phyloP scores from a whole-genome alignment of 2,888 invertebrate genomes.

The Galeruca laticollis region DNA sequence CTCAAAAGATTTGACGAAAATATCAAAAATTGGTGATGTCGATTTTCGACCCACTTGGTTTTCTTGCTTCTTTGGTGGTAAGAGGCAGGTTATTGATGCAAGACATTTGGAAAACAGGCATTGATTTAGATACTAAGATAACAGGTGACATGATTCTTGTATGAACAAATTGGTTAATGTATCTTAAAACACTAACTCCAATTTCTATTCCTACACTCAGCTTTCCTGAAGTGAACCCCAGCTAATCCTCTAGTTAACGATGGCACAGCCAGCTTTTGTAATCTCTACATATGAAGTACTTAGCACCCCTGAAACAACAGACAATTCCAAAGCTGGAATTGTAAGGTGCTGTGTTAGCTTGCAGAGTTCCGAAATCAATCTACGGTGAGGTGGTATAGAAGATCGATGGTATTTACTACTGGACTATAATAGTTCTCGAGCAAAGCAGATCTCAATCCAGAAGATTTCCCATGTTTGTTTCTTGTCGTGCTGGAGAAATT shows the following conservation, averaged over 20 bases:
- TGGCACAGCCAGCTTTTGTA: neutral
- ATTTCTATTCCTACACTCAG: too few species aligned
- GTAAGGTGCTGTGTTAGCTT: too few species aligned
- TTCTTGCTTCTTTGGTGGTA: too few species aligned
- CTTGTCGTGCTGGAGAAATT: slow-evolving; percentile 9
- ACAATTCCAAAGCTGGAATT: neutral
- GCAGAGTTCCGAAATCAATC: too few species aligned
- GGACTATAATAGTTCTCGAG: slow-evolving; percentile 13
- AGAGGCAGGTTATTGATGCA: too few species aligned
- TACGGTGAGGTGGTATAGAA: neutral
- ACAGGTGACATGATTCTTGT: neutral
- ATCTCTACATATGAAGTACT: neutral
- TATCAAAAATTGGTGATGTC: too few species aligned
- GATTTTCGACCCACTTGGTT: too few species aligned
- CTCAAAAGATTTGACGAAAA: too few species aligned
- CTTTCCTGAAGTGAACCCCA: too few species aligned
- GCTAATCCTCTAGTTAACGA: too few species aligned
- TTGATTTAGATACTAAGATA: neutral
- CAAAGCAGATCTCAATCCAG: neutral
- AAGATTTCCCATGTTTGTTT: slow-evolving; percentile 15
- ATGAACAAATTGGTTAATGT: too few species aligned
- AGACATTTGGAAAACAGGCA: neutral
- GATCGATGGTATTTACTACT: neutral
- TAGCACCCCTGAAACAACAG: neutral
- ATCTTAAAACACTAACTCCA: too few species aligned